phyloP scores from a whole-genome alignment of 1,140 invertebrate genomes.

The Pissodes strobi region DNA sequence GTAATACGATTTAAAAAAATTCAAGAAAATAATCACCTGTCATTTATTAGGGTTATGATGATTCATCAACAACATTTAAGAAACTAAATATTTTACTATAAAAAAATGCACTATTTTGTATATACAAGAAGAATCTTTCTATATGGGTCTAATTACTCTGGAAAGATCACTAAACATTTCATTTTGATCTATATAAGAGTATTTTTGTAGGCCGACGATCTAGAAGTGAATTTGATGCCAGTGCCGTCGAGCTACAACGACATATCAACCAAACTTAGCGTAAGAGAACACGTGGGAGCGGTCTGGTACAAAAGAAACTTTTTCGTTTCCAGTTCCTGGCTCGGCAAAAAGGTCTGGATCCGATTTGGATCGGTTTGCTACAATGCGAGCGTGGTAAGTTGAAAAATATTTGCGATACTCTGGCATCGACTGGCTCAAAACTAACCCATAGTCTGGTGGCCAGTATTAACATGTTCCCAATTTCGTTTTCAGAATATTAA shows the following conservation, averaged over 20 bases:
- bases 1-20: too few species aligned
- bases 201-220: slow-evolving; percentile 52
- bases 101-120: too few species aligned
- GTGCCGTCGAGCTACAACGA: slow-evolving; percentile 97
- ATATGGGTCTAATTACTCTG: too few species aligned
- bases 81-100: too few species aligned
- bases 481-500: slow-evolving; percentile 86
- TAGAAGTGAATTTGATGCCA: slow-evolving; percentile 72
- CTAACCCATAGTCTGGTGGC: too few species aligned
- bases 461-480: too few species aligned
- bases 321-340: slow-evolving; percentile 76
- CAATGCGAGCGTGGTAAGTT: slow-evolving; percentile 82
- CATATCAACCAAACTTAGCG: slow-evolving; percentile 75
- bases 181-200: not conserved
- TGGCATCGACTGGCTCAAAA: too few species aligned
- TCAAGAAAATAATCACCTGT: too few species aligned
- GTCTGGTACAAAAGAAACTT: slow-evolving; percentile 89
- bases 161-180: not conserved
- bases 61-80: too few species aligned
- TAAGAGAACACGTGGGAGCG: slow-evolving; percentile 90
- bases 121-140: too few species aligned
- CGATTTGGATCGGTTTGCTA: slow-evolving; percentile 90
- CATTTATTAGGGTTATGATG: too few species aligned
- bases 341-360: slow-evolving; percentile 71
- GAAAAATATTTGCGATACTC: too few species aligned